Evolutionary conservation across 2,888 invertebrate genomes (phyloP).

Genomic region (Nebria salina): DNA sequence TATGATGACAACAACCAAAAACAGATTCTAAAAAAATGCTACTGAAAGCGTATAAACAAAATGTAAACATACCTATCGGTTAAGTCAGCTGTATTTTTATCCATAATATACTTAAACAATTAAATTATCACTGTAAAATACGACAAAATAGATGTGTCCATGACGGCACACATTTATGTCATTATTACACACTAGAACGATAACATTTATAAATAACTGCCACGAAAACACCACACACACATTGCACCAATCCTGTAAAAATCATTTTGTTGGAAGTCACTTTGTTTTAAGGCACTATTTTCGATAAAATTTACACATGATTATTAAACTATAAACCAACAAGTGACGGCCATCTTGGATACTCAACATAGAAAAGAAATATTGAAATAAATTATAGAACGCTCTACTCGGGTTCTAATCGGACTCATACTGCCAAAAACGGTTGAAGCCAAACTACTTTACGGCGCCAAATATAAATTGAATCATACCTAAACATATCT

Average conservation of each 20-base stretch:
- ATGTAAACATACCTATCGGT: constrained; percentile 55
- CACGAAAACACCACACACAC: constrained; percentile 48
- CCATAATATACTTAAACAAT: constrained; percentile 57
- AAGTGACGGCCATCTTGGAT: constrained; percentile 63
- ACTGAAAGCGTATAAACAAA: constrained; percentile 18
- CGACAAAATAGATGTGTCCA: constrained; percentile 54
- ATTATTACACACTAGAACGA: constrained; percentile 56
- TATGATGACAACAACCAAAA: constrained; percentile 41
- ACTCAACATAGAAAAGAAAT: constrained; percentile 25
- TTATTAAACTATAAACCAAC: constrained; percentile 59
- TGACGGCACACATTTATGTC: constrained; percentile 57
- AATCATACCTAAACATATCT: too few species aligned
- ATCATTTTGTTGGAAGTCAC: constrained; percentile 51
- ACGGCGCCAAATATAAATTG: background rate
- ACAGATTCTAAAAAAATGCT: constrained; percentile 36
- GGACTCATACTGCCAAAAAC: background rate
- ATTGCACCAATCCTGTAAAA: constrained; percentile 48
- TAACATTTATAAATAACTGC: constrained; percentile 49
- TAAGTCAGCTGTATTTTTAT: constrained; percentile 55
- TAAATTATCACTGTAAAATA: constrained; percentile 54
- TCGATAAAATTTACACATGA: constrained; percentile 53
- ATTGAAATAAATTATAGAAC: constrained; percentile 7
- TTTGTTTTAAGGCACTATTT: constrained; percentile 55
- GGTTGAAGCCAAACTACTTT: background rate
- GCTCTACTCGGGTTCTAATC: constrained; percentile 21